These are phyloP conservation scores for Synanthedon tipuliformis DNA, from an alignment of 2,888 invertebrate species.

Conservation along the genomic window DNA sequence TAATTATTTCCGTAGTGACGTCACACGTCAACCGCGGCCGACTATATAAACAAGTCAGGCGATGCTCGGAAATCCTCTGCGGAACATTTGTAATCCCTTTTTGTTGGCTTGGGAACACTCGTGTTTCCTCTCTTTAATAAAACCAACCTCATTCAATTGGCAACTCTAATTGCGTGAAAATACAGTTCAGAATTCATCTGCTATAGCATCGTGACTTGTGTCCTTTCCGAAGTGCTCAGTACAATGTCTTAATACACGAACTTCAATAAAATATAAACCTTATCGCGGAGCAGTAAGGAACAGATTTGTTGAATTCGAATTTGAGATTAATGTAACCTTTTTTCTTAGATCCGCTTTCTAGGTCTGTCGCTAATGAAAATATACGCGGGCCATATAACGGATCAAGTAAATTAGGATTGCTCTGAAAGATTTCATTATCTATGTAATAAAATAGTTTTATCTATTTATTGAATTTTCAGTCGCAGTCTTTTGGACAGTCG, in stretches of 20 bases:
- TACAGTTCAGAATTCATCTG: neutral
- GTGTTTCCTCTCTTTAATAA: neutral
- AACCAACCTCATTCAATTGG: neutral
- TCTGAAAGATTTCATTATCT: no score
- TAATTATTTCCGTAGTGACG: no score
- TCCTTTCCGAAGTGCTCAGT: neutral
- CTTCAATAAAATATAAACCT: neutral
- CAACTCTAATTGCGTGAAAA: neutral
- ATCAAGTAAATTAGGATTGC: no score
- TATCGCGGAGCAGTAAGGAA: neutral
- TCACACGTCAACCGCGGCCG: neutral
- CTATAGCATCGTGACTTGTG: neutral
- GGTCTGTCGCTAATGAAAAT: neutral
- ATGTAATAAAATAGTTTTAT: no score
- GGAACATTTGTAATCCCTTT: conserved; percentile 1
- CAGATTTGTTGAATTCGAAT: neutral
- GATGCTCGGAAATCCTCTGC: neutral
- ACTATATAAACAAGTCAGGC: neutral
- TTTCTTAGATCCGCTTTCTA: neutral
- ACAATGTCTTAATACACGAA: neutral
- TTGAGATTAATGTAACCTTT: neutral
- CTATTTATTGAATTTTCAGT: no score
- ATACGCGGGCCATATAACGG: neutral
- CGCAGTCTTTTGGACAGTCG: no score
- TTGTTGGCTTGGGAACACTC: neutral